phyloP scores from a whole-genome alignment of 2,797 vertebrate species.

The Tangara arthus region DNA sequence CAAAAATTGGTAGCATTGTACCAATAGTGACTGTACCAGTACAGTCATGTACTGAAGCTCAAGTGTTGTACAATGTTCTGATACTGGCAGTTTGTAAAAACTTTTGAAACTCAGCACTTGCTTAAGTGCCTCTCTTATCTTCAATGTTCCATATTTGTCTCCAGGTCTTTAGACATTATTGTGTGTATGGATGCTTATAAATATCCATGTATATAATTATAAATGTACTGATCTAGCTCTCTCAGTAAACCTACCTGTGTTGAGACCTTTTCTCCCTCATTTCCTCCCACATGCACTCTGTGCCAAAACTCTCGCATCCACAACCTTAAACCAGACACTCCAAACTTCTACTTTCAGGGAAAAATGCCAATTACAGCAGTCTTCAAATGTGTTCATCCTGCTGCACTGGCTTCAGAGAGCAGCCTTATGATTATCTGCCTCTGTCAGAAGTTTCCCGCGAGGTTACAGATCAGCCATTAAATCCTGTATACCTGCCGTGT shows the following conservation, averaged over 20 bases:
- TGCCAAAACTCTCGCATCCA: not conserved
- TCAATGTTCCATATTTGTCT: not conserved
- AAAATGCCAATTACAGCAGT: not conserved
- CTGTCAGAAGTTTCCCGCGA: not conserved
- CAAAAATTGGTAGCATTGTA: not conserved
- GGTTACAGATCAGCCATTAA: not conserved
- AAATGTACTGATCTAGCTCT: not conserved
- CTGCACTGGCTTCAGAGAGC: not conserved
- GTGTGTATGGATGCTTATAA: not conserved
- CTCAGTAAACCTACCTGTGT: not conserved
- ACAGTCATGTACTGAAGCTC: not conserved
- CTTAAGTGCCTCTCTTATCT: not conserved
- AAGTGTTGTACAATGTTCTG: not conserved
- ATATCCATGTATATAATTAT: not conserved
- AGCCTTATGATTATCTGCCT: not conserved
- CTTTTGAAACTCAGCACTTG: not conserved
- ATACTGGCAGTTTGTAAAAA: not conserved
- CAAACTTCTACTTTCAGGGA: not conserved
- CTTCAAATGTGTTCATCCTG: not conserved
- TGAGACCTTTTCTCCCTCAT: not conserved
- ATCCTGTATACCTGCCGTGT: not conserved
- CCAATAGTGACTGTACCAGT: accelerated
- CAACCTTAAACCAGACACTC: not conserved
- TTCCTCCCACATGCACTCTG: accelerated
- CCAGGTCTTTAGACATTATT: not conserved